Evolutionary conservation across 2,888 invertebrate species (phyloP), one percentile per base, ranked within the genome.

Genomic region (Melieria crassipennis): DNA sequence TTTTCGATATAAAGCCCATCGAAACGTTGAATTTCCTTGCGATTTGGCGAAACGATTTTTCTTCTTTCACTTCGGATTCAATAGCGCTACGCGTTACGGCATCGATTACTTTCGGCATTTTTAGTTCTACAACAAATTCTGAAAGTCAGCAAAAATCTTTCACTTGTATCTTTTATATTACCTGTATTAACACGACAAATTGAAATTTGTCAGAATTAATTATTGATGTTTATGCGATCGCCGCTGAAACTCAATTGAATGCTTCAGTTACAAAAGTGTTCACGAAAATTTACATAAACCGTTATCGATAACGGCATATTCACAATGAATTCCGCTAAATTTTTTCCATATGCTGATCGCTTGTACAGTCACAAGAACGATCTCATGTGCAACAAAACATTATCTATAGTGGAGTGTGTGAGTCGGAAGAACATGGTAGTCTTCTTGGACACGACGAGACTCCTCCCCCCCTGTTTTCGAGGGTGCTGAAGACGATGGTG

Each of bases 41-140:
- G 30, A 30, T 30, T 30, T 56, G 13, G 13, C 10, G n/a, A 10
- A 56, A 10, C 7, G 56, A 56, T 4, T 56, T 56, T 10, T 2
- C 56, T 56, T 56, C 4, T 56, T n/a, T 10, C 4, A 56, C n/a
- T 13, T 56, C 56, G 10, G 56, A 10, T n/a, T 13, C 13, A 56
- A 56, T 4, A 56, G 16, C 56, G 13, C 56, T 5, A 10, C 56
- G 13, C n/a, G 56, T 56, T 56, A 10, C 56, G 56, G 10, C 56
- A 56, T 56, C 56, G 4, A 56, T 56, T 56, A n/a, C 13, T 13
- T 56, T 56, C 56, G 56, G n/a, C 56, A 56, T 56, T 56, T 56
- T 56, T 56, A n/a, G 10, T 56, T 56, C 4, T 13, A n/a, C 13
- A n/a, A 56, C 10, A 56, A 56, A 56, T 10, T 56, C 13, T n/a